Evolutionary conservation across 1,140 invertebrate genomes (phyloP), one percentile per base, ranked within the genome.

Genomic region (Leptopilina boulardi): DNA sequence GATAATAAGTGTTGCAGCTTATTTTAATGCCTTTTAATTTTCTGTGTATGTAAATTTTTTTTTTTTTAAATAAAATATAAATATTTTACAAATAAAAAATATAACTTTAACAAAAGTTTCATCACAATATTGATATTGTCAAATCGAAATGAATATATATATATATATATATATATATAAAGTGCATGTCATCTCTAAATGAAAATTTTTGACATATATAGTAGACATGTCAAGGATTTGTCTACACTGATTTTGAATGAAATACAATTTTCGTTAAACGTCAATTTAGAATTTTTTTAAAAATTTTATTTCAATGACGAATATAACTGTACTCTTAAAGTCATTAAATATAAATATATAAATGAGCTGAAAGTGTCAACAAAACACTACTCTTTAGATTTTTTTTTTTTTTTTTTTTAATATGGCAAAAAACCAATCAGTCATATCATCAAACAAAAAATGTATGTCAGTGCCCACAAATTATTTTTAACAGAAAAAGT

Each of bases 381-480:
- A 51, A 51, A 51, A 51, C 47, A 4, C n/a, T 18, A 51, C 1
- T 51, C 15, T 18, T 6, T n/a, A n/a, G n/a, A n/a, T 38, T 38
- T 38, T 38, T 38, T 38, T 38, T 38, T 9, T 6, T 6, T 34
- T 1, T 47, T 47, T 47, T 44, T 51, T 51, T 51, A n/a, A 51
- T n/a, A 5, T 5, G n/a, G 47, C 47, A 51, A 51, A 51, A 51
- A 51, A n/a, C 47, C 47, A 51, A 51, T 51, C 47, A 51, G 47
- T 51, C 47, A 51, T n/a, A 18, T 51, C 47, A 51, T 51, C 47
- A 51, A n/a, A 51, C n/a, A 51, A 18, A 42, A 44, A 51, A 51
- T 51, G 15, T 6, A 18, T 51, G 47, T 51, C 47, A 51, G 47
- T 51, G 47, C 47, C 4, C n/a, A 2, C n/a, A 51, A 51, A 51